A percentile compares a stretch with the other conserved stretches of the same genome.
Evolutionary conservation across 2,113 vertebrate genomes (phyloP).

Genomic region (Ardeotis arabs): DNA sequence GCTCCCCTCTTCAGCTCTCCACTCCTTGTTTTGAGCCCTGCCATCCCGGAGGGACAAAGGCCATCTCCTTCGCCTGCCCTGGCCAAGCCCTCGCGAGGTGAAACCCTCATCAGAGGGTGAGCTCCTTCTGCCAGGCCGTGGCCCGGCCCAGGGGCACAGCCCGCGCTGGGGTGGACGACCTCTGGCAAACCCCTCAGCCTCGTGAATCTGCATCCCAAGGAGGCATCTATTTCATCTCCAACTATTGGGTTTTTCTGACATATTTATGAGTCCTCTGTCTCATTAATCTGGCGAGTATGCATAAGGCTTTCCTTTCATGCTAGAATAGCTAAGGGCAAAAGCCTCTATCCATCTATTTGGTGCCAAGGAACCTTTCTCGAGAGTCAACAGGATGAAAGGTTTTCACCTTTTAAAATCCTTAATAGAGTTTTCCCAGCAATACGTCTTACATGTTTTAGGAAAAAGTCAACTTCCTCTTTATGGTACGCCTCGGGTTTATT

Average conservation of each 20-base stretch:
- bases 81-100: neutral
- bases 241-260: constrained; percentile 58
- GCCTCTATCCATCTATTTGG: constrained; percentile 54
- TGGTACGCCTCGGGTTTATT: neutral
- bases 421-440: constrained; percentile 60
- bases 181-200: neutral
- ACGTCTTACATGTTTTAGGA: constrained; percentile 18
- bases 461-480: constrained; percentile 50
- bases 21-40: neutral
- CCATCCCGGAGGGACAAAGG: neutral
- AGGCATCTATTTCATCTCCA: constrained; percentile 56
- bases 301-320: constrained; percentile 63
- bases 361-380: constrained; percentile 48
- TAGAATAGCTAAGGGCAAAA: constrained; percentile 67
- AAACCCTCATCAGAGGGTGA: neutral
- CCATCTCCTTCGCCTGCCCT: neutral
- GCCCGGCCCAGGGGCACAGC: neutral
- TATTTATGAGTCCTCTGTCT: constrained; percentile 67
- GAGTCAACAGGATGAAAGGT: constrained; percentile 56
- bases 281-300: constrained; percentile 65
- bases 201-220: neutral
- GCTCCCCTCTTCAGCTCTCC: neutral
- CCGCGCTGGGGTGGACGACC: neutral
- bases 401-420: constrained; percentile 64
- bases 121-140: neutral